Evolutionary conservation across 2,888 invertebrate species (phyloP).

Genomic region (Chrysolina americana): DNA sequence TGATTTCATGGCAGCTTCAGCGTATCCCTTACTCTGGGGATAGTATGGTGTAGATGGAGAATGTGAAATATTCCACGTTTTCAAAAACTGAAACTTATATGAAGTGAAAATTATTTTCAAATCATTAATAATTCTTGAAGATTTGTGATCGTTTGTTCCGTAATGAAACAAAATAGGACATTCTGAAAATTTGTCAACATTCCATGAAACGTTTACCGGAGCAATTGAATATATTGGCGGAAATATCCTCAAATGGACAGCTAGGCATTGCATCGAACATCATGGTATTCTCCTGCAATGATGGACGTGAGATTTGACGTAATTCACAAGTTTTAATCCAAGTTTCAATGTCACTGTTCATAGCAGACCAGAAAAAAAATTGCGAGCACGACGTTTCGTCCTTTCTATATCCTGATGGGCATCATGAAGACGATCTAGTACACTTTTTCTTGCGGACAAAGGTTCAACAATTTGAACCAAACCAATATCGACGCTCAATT

Average conservation of each 20-base stretch:
- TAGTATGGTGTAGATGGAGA: neutral
- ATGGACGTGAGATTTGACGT: neutral
- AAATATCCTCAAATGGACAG: neutral
- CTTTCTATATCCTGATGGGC: neutral
- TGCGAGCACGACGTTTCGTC: no score
- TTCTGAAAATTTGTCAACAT: no score
- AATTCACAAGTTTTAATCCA: neutral
- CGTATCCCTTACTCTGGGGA: neutral
- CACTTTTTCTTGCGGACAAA: neutral
- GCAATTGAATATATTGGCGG: neutral
- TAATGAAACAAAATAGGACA: neutral
- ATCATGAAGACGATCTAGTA: neutral
- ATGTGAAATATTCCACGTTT: conserved; percentile 1
- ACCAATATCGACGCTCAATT: neutral
- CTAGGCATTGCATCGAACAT: neutral
- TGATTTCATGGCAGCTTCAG: neutral
- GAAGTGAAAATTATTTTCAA: neutral
- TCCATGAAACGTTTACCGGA: neutral
- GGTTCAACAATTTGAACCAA: neutral
- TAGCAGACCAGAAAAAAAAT: conserved; percentile 3
- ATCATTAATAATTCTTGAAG: neutral
- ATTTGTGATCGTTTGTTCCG: neutral
- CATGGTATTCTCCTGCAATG: neutral
- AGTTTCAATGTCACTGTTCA: conserved; percentile 4
- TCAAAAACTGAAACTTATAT: neutral